Conservation (phyloP, 2,888 invertebrate genomes). For the Melieria omissa region DNA sequence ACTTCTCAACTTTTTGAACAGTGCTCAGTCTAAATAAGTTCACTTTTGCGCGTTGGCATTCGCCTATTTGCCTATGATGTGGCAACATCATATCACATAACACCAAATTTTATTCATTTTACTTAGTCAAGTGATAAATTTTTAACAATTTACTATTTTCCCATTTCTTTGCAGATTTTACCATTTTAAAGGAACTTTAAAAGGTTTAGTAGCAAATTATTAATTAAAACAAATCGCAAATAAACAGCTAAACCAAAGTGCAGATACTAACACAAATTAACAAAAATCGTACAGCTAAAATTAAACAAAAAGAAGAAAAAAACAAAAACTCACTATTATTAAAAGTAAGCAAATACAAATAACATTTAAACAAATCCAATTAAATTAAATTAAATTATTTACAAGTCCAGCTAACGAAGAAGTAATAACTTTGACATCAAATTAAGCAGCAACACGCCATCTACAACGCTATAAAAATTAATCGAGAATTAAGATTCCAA, state of each 20-base stretch:
- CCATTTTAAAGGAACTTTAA: conserved; percentile 49
- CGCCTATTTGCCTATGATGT: too few relatives aligned
- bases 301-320: conserved; percentile 25
- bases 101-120: not conserved
- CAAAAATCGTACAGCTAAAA: conserved; percentile 20
- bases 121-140: not conserved
- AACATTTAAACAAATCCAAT: conserved; percentile 3
- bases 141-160: conserved; percentile 19
- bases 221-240: conserved; percentile 30
- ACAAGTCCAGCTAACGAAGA: conserved; percentile 17
- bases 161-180: conserved; percentile 53
- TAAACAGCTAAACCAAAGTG: conserved; percentile 34
- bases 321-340: conserved; percentile 28
- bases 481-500: too few relatives aligned
- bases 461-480: not conserved
- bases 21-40: too few relatives aligned
- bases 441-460: conserved; percentile 1
- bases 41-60: too few relatives aligned
- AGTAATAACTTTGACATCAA: not conserved
- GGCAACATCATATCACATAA: too few relatives aligned
- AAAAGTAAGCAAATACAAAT: conserved; percentile 32
- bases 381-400: conserved; percentile 14
- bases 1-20: too few relatives aligned
- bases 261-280: conserved; percentile 10
- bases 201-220: conserved; percentile 39